phyloP scores from a whole-genome alignment of 64 coral and sea anemone genomes.

The Dendronephthya gigantea region DNA sequence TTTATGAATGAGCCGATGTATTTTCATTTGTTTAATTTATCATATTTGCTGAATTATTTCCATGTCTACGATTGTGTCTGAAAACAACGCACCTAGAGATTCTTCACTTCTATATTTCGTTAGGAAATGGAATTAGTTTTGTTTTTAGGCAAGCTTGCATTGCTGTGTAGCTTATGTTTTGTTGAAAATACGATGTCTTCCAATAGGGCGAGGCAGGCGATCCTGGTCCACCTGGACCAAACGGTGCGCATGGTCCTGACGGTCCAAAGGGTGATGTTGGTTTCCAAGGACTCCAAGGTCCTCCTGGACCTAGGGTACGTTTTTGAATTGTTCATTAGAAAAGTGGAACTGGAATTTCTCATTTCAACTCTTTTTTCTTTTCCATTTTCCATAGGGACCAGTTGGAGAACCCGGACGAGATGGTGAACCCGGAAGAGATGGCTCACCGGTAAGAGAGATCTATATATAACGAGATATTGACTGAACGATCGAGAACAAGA shows the following conservation, averaged over 20 bases:
- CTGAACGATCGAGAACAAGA: too few species aligned
- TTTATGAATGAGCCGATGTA: too few species aligned
- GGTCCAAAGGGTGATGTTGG: background rate
- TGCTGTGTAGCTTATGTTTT: background rate
- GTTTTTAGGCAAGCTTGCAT: background rate
- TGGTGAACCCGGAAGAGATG: background rate
- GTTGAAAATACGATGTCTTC: background rate
- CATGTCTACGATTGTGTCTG: too few species aligned
- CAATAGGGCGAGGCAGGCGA: background rate
- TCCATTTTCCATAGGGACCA: background rate
- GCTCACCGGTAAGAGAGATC: background rate
- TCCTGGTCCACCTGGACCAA: background rate
- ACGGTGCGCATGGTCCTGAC: background rate
- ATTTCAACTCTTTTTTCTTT: background rate
- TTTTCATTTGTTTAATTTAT: too few species aligned
- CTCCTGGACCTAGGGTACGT: background rate
- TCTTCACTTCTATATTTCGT: background rate
- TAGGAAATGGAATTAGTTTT: background rate
- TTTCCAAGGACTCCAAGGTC: background rate
- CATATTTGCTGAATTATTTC: too few species aligned
- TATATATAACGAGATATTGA: too few species aligned
- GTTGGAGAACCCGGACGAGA: background rate
- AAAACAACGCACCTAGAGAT: too few species aligned
- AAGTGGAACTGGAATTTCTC: background rate
- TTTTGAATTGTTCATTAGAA: background rate